Evolutionary conservation across 2,888 invertebrate species (phyloP).

Genomic region (Mythimna lalbum): DNA sequence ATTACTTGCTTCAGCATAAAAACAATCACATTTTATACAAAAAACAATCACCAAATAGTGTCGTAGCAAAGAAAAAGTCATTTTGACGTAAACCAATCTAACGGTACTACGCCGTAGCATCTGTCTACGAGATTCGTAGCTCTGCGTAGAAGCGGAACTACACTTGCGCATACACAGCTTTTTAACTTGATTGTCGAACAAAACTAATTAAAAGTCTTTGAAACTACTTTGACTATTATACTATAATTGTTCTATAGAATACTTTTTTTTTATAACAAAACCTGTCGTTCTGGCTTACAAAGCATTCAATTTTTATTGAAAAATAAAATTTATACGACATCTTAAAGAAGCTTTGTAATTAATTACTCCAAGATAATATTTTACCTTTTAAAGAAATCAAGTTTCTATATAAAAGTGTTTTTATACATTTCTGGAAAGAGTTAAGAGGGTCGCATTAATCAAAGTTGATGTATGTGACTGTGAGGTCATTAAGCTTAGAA

Average conservation of each 20-base stretch:
- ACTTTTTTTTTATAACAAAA: constrained; percentile 43
- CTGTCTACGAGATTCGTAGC: constrained; percentile 85
- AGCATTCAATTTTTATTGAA: constrained; percentile 16
- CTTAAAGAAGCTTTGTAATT: constrained; percentile 53
- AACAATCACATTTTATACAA: not conserved
- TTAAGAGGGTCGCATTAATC: constrained; percentile 60
- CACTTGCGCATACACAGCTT: constrained; percentile 61
- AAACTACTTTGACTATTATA: constrained; percentile 47
- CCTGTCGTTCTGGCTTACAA: constrained; percentile 5
- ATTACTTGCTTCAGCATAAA: not conserved
- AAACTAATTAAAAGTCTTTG: constrained; percentile 47
- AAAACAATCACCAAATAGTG: not conserved
- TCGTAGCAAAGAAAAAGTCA: constrained; percentile 12
- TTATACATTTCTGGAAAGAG: constrained; percentile 63
- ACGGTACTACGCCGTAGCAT: constrained; percentile 69
- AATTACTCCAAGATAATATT: constrained; percentile 64
- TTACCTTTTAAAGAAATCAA: constrained; percentile 63
- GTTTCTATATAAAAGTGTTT: constrained; percentile 59
- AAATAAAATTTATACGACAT: constrained; percentile 37
- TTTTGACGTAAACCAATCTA: constrained; percentile 22
- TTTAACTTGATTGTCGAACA: constrained; percentile 65
- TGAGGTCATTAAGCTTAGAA: constrained; percentile 53
- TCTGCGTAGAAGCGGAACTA: constrained; percentile 74
- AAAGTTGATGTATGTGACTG: constrained; percentile 52
- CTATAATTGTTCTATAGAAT: constrained; percentile 51